Evolutionary conservation across 2,888 invertebrate genomes (phyloP).

Genomic region (Carterocephalus palaemon): DNA sequence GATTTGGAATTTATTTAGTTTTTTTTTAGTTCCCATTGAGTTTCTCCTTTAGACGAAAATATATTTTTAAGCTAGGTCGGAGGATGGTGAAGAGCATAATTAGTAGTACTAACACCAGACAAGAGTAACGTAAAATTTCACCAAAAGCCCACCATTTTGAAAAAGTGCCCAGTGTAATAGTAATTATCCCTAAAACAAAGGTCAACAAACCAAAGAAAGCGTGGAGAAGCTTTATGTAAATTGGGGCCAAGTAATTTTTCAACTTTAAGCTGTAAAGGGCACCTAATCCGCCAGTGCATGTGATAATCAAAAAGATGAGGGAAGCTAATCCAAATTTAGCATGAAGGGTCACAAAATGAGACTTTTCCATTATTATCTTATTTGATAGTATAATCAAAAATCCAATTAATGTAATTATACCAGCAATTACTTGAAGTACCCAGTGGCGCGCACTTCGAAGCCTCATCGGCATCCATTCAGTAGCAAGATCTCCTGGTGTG

Average conservation of each 20-base stretch:
- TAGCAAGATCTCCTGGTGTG: constrained; percentile 69
- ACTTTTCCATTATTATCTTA: constrained; percentile 54
- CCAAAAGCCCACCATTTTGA: constrained; percentile 66
- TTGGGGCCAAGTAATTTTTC: constrained; percentile 65
- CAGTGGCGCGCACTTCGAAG: constrained; percentile 71
- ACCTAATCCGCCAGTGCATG: constrained; percentile 66
- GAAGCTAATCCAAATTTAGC: constrained; percentile 68
- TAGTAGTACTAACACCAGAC: constrained; percentile 52
- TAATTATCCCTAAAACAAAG: constrained; percentile 59
- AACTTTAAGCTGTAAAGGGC: constrained; percentile 68
- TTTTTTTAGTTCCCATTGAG: constrained; percentile 32
- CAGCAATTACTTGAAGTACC: constrained; percentile 61
- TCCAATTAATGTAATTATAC: constrained; percentile 50
- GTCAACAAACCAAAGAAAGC: constrained; percentile 63
- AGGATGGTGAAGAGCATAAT: constrained; percentile 62
- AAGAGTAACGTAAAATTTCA: constrained; percentile 55
- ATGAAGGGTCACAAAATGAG: constrained; percentile 63
- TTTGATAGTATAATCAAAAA: constrained; percentile 65
- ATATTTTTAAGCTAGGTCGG: constrained; percentile 67
- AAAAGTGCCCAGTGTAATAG: constrained; percentile 62
- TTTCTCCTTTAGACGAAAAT: constrained; percentile 68
- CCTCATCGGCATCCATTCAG: constrained; percentile 75
- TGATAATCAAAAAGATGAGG: constrained; percentile 57
- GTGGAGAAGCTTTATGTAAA: constrained; percentile 69
- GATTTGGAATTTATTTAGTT: background rate